Percentiles rank a stretch among this genome's conserved stretches.
These are phyloP conservation scores for Rhagium mordax DNA, from an alignment of 2,888 invertebrate genomes.

Conservation along the genomic window DNA sequence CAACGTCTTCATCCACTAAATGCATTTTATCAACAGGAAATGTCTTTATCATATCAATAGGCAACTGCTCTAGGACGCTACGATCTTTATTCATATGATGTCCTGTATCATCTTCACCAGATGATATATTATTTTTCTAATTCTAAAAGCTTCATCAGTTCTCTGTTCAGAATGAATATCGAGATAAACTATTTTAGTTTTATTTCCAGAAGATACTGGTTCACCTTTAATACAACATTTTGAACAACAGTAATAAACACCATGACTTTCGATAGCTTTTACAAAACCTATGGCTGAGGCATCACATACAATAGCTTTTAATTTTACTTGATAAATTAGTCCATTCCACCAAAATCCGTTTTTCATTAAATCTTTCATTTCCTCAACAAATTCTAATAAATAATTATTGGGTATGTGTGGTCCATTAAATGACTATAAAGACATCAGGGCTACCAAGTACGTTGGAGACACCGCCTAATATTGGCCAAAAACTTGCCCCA, in stretches of 20 bases:
- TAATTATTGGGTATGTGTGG: constrained; percentile 2
- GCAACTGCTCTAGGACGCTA: constrained; percentile 14
- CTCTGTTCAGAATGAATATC: constrained; percentile 30
- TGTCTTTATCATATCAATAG: constrained; percentile 23
- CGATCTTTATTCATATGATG: constrained; percentile 39
- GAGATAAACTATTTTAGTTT: constrained; percentile 27
- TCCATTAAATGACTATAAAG: background rate
- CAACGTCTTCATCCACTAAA: constrained; percentile 25
- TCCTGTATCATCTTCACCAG: constrained; percentile 30
- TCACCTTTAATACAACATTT: constrained; percentile 27
- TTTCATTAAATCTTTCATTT: constrained; percentile 16
- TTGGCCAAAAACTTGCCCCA: background rate
- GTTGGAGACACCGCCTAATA: background rate
- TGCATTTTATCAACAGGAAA: constrained; percentile 32
- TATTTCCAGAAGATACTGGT: constrained; percentile 18
- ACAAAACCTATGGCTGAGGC: constrained; percentile 35
- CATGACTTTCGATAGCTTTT: constrained; percentile 33
- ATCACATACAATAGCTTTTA: constrained; percentile 36
- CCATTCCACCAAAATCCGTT: constrained; percentile 25
- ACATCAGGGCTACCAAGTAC: background rate
- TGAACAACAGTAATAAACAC: constrained; percentile 28
- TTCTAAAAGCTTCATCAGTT: constrained; percentile 33
- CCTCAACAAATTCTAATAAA: constrained; percentile 18
- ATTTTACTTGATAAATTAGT: constrained; percentile 7
- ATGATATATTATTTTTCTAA: constrained; percentile 21